Conservation (phyloP, 30 jellyfish, hydroid and myxozoan genomes). For the Aurelia aurita region DNA sequence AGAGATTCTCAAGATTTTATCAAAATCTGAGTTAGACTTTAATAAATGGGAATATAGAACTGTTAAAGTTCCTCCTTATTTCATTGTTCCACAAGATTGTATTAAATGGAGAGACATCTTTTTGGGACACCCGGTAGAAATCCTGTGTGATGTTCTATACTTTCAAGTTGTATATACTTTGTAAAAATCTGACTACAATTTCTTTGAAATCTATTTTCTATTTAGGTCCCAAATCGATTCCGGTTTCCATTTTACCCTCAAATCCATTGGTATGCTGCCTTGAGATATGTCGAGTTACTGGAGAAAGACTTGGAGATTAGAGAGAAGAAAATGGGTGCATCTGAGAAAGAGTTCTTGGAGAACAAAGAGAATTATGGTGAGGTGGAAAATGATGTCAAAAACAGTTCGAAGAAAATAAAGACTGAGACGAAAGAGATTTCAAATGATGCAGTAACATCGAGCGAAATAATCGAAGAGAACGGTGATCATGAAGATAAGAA, state of each 20-base stretch:
- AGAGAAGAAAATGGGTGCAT: slow-evolving; percentile 17
- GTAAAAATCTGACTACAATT: too few relatives aligned
- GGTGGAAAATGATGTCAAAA: slow-evolving; percentile 34
- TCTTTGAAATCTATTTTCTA: neutral
- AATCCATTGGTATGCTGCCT: slow-evolving; percentile 92
- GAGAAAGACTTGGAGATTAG: slow-evolving; percentile 82
- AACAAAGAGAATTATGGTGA: slow-evolving; percentile 62
- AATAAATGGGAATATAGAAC: too few relatives aligned
- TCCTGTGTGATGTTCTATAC: too few relatives aligned
- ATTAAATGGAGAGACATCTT: too few relatives aligned
- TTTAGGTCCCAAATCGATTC: slow-evolving; percentile 90
- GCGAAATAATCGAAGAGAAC: slow-evolving; percentile 18
- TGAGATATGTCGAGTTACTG: slow-evolving; percentile 82
- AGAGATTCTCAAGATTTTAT: too few relatives aligned
- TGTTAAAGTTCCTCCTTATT: too few relatives aligned
- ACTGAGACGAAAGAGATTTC: slow-evolving; percentile 25
- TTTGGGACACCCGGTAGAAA: too few relatives aligned
- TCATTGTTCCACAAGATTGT: too few relatives aligned
- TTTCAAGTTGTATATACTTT: too few relatives aligned
- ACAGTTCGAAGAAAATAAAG: slow-evolving; percentile 24
- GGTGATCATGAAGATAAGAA: slow-evolving; percentile 48
- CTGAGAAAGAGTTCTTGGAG: slow-evolving; percentile 53
- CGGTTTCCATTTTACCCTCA: slow-evolving; percentile 94
- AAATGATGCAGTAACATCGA: slow-evolving; percentile 1
- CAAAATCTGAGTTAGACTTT: too few relatives aligned